Evolutionary conservation across 2,113 vertebrate species (phyloP).

Genomic region (Odontophorus gujanensis): DNA sequence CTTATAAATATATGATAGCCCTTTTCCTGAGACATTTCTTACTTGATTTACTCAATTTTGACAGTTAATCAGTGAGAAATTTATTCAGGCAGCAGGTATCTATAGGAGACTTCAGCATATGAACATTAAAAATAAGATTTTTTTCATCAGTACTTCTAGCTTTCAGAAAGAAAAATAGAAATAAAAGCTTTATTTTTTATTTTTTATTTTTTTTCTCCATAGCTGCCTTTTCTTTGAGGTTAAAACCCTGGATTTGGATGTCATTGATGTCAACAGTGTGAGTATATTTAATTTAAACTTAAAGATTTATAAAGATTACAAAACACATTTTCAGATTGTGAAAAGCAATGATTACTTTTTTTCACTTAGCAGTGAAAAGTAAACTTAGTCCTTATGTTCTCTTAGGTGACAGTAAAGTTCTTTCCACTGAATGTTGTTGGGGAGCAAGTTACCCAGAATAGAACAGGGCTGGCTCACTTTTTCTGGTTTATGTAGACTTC

Average conservation of each 20-base stretch:
- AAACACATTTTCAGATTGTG: not conserved
- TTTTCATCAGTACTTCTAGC: not conserved
- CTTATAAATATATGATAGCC: not conserved
- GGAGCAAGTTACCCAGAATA: not conserved
- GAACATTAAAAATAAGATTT: not conserved
- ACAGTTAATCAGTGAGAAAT: not conserved
- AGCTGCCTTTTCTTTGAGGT: not conserved
- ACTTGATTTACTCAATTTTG: not conserved
- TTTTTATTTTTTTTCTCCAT: not conserved
- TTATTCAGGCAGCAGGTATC: not conserved
- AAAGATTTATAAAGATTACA: not conserved
- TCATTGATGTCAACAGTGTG: not conserved
- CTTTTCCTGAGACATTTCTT: not conserved
- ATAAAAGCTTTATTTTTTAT: not conserved
- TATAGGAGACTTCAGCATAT: not conserved
- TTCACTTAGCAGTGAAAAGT: not conserved
- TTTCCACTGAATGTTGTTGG: not conserved
- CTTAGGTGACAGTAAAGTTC: not conserved
- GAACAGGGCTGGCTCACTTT: not conserved
- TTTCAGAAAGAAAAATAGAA: not conserved
- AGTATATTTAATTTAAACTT: not conserved
- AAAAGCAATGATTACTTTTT: not conserved
- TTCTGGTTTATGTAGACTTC: not conserved
- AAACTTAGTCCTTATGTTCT: not conserved
- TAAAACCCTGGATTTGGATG: not conserved